Evolutionary conservation across 2,797 vertebrate genomes (phyloP).

Genomic region (Graptemys geographica): DNA sequence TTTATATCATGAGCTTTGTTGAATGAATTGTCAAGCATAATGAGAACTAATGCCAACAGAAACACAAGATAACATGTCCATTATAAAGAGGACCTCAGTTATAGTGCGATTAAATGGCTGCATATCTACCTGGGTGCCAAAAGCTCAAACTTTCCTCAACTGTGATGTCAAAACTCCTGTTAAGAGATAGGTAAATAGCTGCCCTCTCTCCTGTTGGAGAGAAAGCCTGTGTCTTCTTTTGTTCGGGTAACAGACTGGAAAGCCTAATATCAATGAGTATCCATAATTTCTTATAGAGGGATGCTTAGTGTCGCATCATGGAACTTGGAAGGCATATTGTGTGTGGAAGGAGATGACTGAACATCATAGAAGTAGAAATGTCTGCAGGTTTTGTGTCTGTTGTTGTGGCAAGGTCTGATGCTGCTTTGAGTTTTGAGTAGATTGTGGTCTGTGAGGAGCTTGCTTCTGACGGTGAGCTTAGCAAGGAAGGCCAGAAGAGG

Average conservation of each 20-base stretch:
- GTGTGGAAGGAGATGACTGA: background rate
- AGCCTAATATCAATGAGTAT: background rate
- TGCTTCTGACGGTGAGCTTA: background rate
- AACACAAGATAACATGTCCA: background rate
- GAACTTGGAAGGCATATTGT: background rate
- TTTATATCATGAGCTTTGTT: background rate
- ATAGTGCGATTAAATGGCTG: background rate
- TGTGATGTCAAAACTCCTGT: background rate
- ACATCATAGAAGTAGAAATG: background rate
- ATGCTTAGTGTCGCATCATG: background rate
- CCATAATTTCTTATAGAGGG: background rate
- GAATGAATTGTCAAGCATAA: background rate
- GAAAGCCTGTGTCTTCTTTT: background rate
- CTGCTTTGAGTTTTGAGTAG: background rate
- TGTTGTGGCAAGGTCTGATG: background rate
- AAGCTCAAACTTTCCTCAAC: background rate
- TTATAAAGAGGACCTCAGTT: background rate
- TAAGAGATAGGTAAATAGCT: background rate
- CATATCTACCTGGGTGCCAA: rapidly evolving
- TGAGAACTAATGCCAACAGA: background rate
- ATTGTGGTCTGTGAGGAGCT: background rate
- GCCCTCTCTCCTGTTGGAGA: background rate
- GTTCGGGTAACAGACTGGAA: background rate
- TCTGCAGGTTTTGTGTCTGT: background rate
- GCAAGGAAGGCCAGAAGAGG: background rate